A percentile compares a stretch with the other conserved stretches of the same genome.
These are phyloP conservation scores for Herminia tarsipennalis DNA, from an alignment of 2,888 invertebrate species.

Conservation along the genomic window DNA sequence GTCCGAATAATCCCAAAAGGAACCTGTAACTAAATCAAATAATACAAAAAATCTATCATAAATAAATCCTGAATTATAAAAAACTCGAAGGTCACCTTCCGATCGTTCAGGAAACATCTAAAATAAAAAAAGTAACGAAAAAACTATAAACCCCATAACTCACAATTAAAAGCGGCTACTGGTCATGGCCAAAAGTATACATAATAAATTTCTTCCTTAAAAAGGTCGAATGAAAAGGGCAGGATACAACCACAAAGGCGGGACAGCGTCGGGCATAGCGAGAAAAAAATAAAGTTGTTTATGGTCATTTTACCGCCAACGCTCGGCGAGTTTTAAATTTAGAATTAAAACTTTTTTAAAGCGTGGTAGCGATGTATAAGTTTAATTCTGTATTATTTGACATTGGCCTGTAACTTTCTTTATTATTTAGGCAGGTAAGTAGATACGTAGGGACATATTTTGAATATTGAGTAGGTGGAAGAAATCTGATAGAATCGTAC, in stretches of 20 bases:
- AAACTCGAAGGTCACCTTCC: conserved; percentile 75
- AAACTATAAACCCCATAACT: conserved; percentile 74
- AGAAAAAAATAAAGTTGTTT: conserved; percentile 79
- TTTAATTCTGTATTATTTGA: conserved; percentile 32
- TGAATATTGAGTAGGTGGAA: too few relatives aligned
- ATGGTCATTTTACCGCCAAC: conserved; percentile 82
- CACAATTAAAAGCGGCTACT: conserved; percentile 85
- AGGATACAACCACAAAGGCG: conserved; percentile 80
- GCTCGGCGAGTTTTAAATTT: conserved; percentile 75
- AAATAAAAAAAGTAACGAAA: conserved; percentile 51
- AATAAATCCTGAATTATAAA: conserved; percentile 70
- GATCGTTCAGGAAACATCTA: conserved; percentile 70
- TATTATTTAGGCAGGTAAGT: too few relatives aligned
- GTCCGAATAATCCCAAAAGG: conserved; percentile 66
- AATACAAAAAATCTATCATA: conserved; percentile 53
- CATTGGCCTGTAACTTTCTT: neutral
- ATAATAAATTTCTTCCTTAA: conserved; percentile 84
- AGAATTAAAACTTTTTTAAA: conserved; percentile 67
- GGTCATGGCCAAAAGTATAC: conserved; percentile 82
- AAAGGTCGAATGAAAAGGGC: conserved; percentile 83
- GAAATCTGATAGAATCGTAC: too few relatives aligned
- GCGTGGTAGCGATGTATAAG: conserved; percentile 40
- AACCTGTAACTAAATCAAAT: conserved; percentile 70
- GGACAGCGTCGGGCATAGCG: conserved; percentile 63
- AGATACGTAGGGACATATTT: too few relatives aligned